phyloP scores from a whole-genome alignment of 2,113 vertebrate genomes.

The Hippocampus guttulatus region DNA sequence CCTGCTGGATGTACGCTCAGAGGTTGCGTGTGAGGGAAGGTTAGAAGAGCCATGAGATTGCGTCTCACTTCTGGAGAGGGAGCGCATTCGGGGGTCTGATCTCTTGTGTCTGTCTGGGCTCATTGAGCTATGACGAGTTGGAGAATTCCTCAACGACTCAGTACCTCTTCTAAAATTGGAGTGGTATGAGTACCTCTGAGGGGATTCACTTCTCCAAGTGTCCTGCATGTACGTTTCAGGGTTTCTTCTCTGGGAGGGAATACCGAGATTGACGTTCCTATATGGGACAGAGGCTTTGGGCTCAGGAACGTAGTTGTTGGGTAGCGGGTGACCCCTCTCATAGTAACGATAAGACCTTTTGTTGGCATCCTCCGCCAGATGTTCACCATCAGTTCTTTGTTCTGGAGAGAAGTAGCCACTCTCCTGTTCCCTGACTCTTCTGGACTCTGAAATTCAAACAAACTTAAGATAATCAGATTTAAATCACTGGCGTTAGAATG shows the following conservation, averaged over 20 bases:
- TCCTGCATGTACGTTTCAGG: conserved; percentile 53
- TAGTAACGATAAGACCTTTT: conserved; percentile 47
- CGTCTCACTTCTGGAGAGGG: conserved; percentile 52
- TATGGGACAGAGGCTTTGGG: conserved; percentile 74
- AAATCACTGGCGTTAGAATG: background rate
- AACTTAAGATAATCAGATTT: background rate
- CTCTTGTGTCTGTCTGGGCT: conserved; percentile 64
- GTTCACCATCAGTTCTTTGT: conserved; percentile 44
- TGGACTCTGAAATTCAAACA: conserved; percentile 55
- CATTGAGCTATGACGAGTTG: conserved; percentile 63
- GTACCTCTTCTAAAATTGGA: conserved; percentile 71
- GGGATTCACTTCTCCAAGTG: conserved; percentile 70
- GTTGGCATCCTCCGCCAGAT: conserved; percentile 45
- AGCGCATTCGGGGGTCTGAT: conserved; percentile 42
- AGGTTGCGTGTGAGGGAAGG: conserved; percentile 56
- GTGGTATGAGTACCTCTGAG: conserved; percentile 72
- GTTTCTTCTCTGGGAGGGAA: conserved; percentile 70
- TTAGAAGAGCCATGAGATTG: conserved; percentile 43
- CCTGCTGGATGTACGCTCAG: conserved; percentile 63
- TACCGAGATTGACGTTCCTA: conserved; percentile 69
- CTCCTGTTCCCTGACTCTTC: conserved; percentile 52
- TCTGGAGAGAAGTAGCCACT: conserved; percentile 68
- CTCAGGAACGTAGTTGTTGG: conserved; percentile 66
- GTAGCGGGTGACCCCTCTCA: conserved; percentile 70
- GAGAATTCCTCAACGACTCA: conserved; percentile 61